Conservation (phyloP, 2,888 invertebrate genomes). For the Cosmia pyralina region DNA sequence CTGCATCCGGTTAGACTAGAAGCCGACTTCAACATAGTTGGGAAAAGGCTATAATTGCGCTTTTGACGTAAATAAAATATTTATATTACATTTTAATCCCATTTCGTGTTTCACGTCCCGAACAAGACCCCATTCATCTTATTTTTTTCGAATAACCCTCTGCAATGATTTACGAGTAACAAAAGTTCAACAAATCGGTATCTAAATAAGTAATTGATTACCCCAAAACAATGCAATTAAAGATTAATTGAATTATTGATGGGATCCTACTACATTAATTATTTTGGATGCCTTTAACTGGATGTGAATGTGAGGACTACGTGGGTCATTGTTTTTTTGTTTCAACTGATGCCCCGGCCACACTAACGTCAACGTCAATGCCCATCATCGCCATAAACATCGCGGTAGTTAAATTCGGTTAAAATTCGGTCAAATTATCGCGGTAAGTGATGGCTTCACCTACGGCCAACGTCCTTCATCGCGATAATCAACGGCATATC, state of each 20-base stretch:
- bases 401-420: too few species aligned
- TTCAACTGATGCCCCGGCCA: too few species aligned
- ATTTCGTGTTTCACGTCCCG: neutral
- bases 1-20: too few species aligned
- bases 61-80: neutral
- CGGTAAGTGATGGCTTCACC: too few species aligned
- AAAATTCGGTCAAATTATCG: too few species aligned
- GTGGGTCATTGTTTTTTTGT: too few species aligned
- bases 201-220: slow-evolving; percentile 54
- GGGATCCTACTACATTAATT: slow-evolving; percentile 36
- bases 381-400: too few species aligned
- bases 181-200: slow-evolving; percentile 33
- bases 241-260: slow-evolving; percentile 54
- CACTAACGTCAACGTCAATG: too few species aligned
- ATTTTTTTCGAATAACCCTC: neutral
- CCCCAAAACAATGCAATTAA: slow-evolving; percentile 44
- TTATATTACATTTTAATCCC: neutral
- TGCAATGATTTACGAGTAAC: slow-evolving; percentile 13
- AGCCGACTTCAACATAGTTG: too few species aligned
- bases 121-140: slow-evolving; percentile 3
- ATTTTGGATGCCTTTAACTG: slow-evolving; percentile 11
- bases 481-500: too few species aligned
- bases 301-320: too few species aligned
- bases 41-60: neutral
- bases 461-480: too few species aligned